Evolutionary conservation across 2,888 invertebrate genomes (phyloP).

Genomic region (Ptychoptera contaminata): DNA sequence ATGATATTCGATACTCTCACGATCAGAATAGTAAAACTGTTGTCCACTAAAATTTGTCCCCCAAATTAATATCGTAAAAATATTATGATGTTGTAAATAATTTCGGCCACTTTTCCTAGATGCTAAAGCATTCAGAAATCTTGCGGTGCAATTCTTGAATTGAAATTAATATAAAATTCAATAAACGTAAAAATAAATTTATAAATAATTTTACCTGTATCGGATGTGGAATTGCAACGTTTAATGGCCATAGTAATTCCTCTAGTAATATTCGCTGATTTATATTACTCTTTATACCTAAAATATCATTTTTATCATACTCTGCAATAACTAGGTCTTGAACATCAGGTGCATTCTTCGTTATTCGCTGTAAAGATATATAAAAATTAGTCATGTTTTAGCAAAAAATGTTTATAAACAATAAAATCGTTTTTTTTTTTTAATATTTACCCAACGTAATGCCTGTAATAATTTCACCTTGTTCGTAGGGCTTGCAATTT

Average conservation of each 20-base stretch:
- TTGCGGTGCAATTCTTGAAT: constrained; percentile 2
- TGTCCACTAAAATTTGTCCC: background rate
- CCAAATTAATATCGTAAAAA: constrained; percentile 1
- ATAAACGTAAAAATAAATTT: background rate
- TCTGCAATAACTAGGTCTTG: background rate
- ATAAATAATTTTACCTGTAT: background rate
- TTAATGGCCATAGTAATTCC: constrained; percentile 4
- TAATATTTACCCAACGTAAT: constrained; percentile 1
- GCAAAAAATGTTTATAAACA: too few species aligned
- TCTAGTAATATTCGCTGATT: background rate
- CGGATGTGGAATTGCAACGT: constrained; percentile 2
- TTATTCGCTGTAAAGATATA: constrained; percentile 2
- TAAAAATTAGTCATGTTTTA: background rate
- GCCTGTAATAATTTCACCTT: constrained; percentile 4
- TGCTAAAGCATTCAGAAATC: constrained; percentile 4
- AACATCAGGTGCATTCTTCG: background rate
- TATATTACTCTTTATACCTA: constrained; percentile 1
- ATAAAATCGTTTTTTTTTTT: too few species aligned
- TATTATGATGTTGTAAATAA: background rate
- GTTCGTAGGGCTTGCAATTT: constrained; percentile 1
- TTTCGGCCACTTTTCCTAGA: constrained; percentile 1
- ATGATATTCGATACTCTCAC: background rate
- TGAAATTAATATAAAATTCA: background rate
- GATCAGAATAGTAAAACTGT: background rate
- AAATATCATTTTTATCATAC: constrained; percentile 2